Percentiles rank a stretch among this genome's conserved stretches.
phyloP scores from a whole-genome alignment of 1,140 invertebrate species.

The Brachionus plicatilis region DNA sequence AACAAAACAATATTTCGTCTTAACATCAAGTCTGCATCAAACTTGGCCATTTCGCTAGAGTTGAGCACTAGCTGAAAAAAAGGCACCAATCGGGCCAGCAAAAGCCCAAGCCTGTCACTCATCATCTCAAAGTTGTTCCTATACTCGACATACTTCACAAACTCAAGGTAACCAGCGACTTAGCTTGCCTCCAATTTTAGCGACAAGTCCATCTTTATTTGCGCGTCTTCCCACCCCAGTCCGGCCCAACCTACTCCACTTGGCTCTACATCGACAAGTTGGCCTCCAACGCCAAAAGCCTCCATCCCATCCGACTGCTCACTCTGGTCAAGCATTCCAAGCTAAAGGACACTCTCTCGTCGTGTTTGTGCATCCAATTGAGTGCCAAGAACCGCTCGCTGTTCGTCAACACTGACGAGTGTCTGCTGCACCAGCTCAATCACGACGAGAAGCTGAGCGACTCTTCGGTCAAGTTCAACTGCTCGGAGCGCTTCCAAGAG shows the following conservation, averaged over 20 bases:
- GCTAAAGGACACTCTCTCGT: slow-evolving; percentile 66
- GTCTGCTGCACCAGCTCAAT: slow-evolving; percentile 65
- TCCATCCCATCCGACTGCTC: slow-evolving; percentile 77
- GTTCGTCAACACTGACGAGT: slow-evolving; percentile 85
- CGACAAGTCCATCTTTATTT: no score
- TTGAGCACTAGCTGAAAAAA: not conserved
- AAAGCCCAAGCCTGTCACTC: no score
- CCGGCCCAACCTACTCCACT: slow-evolving; percentile 82
- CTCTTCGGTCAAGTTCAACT: slow-evolving; percentile 71
- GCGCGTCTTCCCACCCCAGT: no score
- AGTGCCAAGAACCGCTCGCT: slow-evolving; percentile 86
- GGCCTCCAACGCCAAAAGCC: slow-evolving; percentile 67
- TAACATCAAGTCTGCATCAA: not conserved
- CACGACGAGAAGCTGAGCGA: slow-evolving; percentile 46
- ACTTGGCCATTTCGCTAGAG: not conserved
- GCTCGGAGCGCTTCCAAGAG: slow-evolving; percentile 85
- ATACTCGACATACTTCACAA: no score
- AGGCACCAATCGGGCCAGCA: not conserved
- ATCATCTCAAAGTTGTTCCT: no score
- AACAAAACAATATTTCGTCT: not conserved
- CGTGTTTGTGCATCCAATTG: slow-evolving; percentile 78
- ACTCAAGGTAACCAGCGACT: no score
- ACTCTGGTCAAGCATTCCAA: slow-evolving; percentile 63
- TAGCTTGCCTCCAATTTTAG: no score
- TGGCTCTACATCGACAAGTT: slow-evolving; percentile 97